Conservation (phyloP, 2,888 invertebrate genomes). For the Lycocerus yunnanus region DNA sequence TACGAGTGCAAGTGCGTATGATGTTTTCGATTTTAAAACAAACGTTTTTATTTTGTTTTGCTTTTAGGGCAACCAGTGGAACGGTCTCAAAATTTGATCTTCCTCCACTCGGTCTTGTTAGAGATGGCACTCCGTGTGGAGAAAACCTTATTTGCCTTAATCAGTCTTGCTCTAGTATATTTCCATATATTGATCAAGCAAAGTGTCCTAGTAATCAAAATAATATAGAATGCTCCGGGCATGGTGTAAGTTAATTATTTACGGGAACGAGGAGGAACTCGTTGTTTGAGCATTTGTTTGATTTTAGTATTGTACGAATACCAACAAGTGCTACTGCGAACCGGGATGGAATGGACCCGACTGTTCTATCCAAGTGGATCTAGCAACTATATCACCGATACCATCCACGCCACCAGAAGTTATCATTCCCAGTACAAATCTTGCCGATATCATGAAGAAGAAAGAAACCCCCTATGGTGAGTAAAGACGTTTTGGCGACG, state of each 20-base stretch:
- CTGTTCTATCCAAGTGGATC: constrained; percentile 78
- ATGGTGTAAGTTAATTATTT: constrained; percentile 94
- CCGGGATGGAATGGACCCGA: constrained; percentile 87
- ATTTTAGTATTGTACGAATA: constrained; percentile 85
- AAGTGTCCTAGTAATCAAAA: constrained; percentile 90
- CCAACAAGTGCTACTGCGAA: constrained; percentile 90
- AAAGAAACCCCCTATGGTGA: constrained; percentile 94
- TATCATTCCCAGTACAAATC: constrained; percentile 58
- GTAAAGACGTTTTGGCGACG: constrained; percentile 48
- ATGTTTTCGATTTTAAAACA: not conserved
- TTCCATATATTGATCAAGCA: constrained; percentile 81
- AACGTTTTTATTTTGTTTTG: constrained; percentile 7
- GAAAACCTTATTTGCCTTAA: constrained; percentile 92
- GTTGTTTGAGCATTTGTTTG: too few species aligned
- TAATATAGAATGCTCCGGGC: constrained; percentile 89
- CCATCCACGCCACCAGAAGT: constrained; percentile 65
- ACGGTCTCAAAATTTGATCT: constrained; percentile 65
- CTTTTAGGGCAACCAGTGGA: constrained; percentile 51
- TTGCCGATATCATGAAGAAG: constrained; percentile 73
- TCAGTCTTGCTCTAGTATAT: constrained; percentile 87
- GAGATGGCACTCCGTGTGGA: constrained; percentile 93
- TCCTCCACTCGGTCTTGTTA: constrained; percentile 82
- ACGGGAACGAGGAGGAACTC: too few species aligned
- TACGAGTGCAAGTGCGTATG: constrained; percentile 98
- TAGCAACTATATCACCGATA: constrained; percentile 62